Evolutionary conservation across 2,797 vertebrate genomes (phyloP).

Genomic region (Helarctos malayanus): DNA sequence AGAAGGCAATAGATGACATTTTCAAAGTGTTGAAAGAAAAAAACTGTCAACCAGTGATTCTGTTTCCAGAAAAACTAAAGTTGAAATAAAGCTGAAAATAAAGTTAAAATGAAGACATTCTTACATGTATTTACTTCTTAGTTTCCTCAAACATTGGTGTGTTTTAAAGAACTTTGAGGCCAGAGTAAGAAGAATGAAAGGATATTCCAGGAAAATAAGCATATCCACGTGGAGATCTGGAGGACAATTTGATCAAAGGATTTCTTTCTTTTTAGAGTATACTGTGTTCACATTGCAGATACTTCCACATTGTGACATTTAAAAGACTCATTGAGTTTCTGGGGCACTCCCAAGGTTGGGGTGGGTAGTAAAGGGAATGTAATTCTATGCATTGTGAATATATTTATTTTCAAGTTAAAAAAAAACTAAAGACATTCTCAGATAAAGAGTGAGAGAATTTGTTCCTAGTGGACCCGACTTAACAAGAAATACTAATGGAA

Average conservation of each 20-base stretch:
- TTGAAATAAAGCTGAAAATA: background rate
- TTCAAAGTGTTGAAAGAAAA: background rate
- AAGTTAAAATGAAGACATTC: background rate
- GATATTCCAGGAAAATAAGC: background rate
- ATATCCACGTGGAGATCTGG: background rate
- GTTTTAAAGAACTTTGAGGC: constrained; percentile 46
- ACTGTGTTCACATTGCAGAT: background rate
- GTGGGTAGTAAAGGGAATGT: constrained; percentile 5
- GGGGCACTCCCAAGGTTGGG: background rate
- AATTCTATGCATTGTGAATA: constrained; percentile 62
- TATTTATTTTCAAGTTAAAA: constrained; percentile 74
- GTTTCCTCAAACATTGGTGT: background rate
- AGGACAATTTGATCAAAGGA: background rate
- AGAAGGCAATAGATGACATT: background rate
- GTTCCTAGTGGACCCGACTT: background rate
- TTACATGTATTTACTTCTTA: background rate
- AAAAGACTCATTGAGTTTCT: constrained; percentile 38
- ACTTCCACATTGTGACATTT: background rate
- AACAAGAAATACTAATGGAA: background rate
- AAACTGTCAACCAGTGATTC: background rate
- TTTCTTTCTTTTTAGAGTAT: background rate
- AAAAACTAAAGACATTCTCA: background rate
- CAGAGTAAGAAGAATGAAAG: background rate
- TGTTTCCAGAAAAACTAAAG: background rate
- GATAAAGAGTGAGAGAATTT: background rate